These are phyloP conservation scores for Lasiurus borealis DNA, from an alignment of 2,113 vertebrate genomes.

Conservation along the genomic window DNA sequence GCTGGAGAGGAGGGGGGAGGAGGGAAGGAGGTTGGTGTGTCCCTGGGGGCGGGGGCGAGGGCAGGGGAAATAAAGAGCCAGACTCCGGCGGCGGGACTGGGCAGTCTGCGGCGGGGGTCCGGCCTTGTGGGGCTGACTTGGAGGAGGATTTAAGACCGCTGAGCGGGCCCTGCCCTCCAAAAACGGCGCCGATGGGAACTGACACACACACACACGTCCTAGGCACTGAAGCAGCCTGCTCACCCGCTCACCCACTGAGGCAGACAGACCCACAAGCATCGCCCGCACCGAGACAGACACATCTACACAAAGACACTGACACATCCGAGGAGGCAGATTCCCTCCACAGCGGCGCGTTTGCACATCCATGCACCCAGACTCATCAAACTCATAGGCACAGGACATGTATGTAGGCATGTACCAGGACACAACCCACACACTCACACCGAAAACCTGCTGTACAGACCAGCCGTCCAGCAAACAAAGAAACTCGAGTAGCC, in stretches of 20 bases:
- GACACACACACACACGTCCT: constrained; percentile 53
- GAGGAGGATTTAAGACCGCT: constrained; percentile 1
- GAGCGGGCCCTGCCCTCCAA: neutral
- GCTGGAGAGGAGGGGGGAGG: neutral
- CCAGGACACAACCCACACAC: neutral
- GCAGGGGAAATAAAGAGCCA: neutral
- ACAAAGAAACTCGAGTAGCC: constrained; percentile 79
- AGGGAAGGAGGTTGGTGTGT: neutral
- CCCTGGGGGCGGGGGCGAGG: neutral
- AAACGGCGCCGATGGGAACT: constrained; percentile 48
- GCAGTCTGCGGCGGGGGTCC: neutral
- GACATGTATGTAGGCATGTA: neutral
- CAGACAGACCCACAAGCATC: constrained; percentile 38
- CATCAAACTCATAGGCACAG: constrained; percentile 28
- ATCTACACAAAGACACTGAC: constrained; percentile 68
- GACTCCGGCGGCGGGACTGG: neutral
- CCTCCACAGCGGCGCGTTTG: neutral
- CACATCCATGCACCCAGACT: neutral
- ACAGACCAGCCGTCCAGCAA: constrained; percentile 28
- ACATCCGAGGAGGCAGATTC: neutral
- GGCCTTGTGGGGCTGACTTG: neutral
- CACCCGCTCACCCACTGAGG: constrained; percentile 67
- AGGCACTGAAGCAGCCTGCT: constrained; percentile 33
- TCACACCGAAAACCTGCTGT: neutral
- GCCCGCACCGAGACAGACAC: constrained; percentile 38